Evolutionary conservation across 2,113 vertebrate species (phyloP), one percentile per base, ranked within the genome.

Genomic region (Geococcyx californianus): DNA sequence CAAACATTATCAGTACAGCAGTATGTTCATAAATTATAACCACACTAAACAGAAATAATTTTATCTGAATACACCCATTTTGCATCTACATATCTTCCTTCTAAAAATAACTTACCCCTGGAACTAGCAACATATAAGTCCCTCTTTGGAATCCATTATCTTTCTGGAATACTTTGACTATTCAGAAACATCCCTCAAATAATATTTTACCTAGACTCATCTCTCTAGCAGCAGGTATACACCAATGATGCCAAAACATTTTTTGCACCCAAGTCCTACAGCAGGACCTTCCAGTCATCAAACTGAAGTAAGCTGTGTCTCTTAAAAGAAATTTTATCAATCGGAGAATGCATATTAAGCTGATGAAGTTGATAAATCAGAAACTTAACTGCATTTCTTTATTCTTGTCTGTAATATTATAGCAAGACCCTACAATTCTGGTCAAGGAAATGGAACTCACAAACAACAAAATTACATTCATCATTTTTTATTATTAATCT

Each of bases 121-220:
- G 36, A 79, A 73, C 0, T 44, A 38, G 25, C 21, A 78, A 54
- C 7, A 36, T 16, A 3, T 0, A 68, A n/a, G 16, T 19, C 16
- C 33, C 28, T 81, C 69, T 84, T 45, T 29, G 52, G 56, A 89
- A 95, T 72, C 11, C 15, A 52, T 13, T 0, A 0, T 25, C 34
- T 52, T 59, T 76, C 56, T 59, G 11, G 42, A 86, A 67, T 12
- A 38, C 21, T 38, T 67, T 29, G 47, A 64, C 29, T 60, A 25
- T 16, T 55, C 62, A 74, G 42, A 55, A 86, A 45, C 55, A 64
- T 10, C 18, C 29, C 21, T 21, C 31, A 47, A 2, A 17, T 8
- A 29, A 0, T 60, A 73, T 59, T 80, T 83, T 77, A 67, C 38
- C 24, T 11, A 28, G 34, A 54, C 11, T 58, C 24, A 24, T 63